A percentile compares a stretch with the other conserved stretches of the same genome.
Conservation (phyloP, 2,113 vertebrate species). For the Spea bombifrons region DNA sequence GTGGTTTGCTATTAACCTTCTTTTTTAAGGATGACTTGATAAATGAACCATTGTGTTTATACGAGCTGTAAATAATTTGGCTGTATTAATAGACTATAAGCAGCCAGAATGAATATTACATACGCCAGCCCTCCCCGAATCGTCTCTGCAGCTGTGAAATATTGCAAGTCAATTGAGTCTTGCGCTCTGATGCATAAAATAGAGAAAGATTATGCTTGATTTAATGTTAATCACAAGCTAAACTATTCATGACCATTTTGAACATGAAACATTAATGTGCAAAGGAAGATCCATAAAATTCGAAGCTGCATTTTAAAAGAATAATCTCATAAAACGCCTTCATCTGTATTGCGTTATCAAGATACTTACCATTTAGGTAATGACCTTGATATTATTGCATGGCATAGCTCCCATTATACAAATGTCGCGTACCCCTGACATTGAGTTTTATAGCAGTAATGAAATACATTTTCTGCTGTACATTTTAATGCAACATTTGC, state of each 20-base stretch:
- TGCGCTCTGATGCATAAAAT: conserved; percentile 42
- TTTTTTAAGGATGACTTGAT: background rate
- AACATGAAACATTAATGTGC: conserved; percentile 36
- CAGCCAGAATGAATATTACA: conserved; percentile 23
- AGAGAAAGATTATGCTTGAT: conserved; percentile 37
- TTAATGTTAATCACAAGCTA: conserved; percentile 46
- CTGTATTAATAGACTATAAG: background rate
- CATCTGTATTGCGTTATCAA: conserved; percentile 28
- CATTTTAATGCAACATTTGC: conserved; percentile 40
- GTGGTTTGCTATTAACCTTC: background rate
- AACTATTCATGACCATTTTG: conserved; percentile 40
- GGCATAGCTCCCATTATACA: conserved; percentile 33
- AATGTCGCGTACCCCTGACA: conserved; percentile 41
- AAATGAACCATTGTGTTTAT: conserved; percentile 11
- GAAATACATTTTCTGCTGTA: conserved; percentile 34
- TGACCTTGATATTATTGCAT: conserved; percentile 35
- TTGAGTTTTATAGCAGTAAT: conserved; percentile 42
- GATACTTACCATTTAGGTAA: conserved; percentile 39
- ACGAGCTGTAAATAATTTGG: conserved; percentile 16
- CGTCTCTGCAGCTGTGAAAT: conserved; percentile 26
- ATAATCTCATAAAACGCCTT: conserved; percentile 35
- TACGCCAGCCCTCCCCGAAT: conserved; percentile 6
- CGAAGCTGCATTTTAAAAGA: conserved; percentile 35
- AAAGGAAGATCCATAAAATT: conserved; percentile 33
- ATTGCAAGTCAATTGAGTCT: conserved; percentile 38